Conservation (phyloP, 2,113 vertebrate species). For the Indicator indicator region DNA sequence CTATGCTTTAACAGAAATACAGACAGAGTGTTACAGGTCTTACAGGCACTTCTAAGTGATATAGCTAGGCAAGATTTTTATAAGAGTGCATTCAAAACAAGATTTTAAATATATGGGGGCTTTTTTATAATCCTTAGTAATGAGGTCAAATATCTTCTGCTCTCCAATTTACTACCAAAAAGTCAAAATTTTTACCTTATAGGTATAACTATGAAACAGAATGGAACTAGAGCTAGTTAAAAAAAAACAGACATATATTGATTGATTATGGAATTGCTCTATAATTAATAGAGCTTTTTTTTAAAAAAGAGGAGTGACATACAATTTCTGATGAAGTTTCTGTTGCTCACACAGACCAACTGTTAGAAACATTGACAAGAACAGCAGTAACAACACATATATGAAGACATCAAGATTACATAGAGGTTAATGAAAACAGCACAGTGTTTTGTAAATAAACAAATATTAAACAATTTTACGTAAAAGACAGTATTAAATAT, state of each 20-base stretch:
- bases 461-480: slow-evolving; percentile 29
- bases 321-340: not conserved
- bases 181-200: not conserved
- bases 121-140: not conserved
- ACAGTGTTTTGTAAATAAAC: not conserved
- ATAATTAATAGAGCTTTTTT: not conserved
- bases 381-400: not conserved
- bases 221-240: not conserved
- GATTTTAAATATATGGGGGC: not conserved
- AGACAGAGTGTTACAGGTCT: not conserved
- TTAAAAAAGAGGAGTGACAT: not conserved
- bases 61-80: not conserved
- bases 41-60: not conserved
- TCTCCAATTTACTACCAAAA: not conserved
- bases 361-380: not conserved
- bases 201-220: not conserved
- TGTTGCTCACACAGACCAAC: not conserved
- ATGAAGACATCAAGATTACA: not conserved
- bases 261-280: not conserved
- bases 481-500: not conserved
- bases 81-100: not conserved
- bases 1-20: not conserved
- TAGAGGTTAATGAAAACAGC: not conserved
- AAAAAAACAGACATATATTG: not conserved
- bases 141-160: not conserved